These are phyloP conservation scores for Ornithorhynchus anatinus DNA, from an alignment of 2,113 vertebrate genomes.

Conservation along the genomic window DNA sequence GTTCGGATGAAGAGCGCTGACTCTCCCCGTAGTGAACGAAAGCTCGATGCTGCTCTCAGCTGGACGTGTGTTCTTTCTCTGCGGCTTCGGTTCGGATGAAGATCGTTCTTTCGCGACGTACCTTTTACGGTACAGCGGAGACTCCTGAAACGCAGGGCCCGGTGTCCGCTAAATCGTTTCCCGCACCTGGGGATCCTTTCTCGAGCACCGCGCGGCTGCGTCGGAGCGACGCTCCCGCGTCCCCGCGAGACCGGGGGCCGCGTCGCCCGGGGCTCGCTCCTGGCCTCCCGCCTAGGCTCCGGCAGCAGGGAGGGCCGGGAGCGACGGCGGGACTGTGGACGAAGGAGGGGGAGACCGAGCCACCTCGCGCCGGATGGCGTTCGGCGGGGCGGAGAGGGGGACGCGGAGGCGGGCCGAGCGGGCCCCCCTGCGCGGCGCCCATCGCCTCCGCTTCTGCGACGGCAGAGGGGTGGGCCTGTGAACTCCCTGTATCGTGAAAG, in stretches of 20 bases:
- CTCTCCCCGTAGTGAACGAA: conserved; percentile 62
- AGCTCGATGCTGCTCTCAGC: conserved; percentile 95
- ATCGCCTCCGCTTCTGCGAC: too few relatives aligned
- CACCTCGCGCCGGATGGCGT: too few relatives aligned
- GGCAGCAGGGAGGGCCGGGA: neutral
- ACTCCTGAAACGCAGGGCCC: conserved; percentile 67
- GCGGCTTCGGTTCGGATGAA: conserved; percentile 54
- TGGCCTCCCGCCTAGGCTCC: accelerated
- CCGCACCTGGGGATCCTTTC: conserved; percentile 54
- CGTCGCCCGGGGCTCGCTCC: neutral
- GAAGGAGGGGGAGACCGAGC: too few relatives aligned
- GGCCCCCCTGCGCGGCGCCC: too few relatives aligned
- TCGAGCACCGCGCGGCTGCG: conserved; percentile 41
- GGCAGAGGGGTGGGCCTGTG: too few relatives aligned
- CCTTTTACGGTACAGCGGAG: conserved; percentile 70
- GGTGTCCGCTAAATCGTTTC: conserved; percentile 67
- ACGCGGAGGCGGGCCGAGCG: too few relatives aligned
- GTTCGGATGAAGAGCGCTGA: conserved; percentile 41
- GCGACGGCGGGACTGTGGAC: too few relatives aligned
- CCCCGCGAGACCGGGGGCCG: too few relatives aligned
- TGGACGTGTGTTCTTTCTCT: conserved; percentile 74
- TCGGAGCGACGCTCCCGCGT: conserved; percentile 46
- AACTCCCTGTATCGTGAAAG: too few relatives aligned
- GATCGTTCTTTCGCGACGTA: conserved; percentile 70
- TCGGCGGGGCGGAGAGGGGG: too few relatives aligned